Percentiles rank a stretch among this genome's conserved stretches.
These are phyloP conservation scores for Eurytoma californica DNA, from an alignment of 2,888 invertebrate genomes.

Conservation along the genomic window DNA sequence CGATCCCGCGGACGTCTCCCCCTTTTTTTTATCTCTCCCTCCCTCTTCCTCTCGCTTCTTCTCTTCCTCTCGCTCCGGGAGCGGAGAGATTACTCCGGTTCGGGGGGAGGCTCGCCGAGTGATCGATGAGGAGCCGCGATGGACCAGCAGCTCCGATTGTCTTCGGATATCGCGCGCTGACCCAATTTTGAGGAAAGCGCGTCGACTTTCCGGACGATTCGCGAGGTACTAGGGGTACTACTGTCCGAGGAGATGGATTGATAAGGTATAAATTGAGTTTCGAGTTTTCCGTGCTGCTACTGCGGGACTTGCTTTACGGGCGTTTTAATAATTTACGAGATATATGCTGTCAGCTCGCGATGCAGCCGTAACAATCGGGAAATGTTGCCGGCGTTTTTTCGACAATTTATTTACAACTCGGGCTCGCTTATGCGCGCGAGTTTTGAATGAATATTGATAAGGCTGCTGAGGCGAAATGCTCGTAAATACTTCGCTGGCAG, in stretches of 20 bases:
- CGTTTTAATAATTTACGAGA: too few species aligned
- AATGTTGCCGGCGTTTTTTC: not conserved
- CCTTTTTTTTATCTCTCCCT: not conserved
- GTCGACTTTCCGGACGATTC: too few species aligned
- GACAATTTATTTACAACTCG: slow-evolving; percentile 17
- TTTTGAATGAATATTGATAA: slow-evolving; percentile 22
- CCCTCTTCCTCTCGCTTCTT: not conserved
- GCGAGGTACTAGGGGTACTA: too few species aligned
- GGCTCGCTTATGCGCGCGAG: not conserved
- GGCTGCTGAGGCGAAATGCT: not conserved
- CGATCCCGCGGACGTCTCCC: not conserved
- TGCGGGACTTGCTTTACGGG: too few species aligned
- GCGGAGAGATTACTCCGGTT: slow-evolving; percentile 1
- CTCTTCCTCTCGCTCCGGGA: not conserved
- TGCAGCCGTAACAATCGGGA: not conserved
- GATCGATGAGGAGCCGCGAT: too few species aligned
- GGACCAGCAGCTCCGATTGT: too few species aligned
- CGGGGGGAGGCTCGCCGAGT: too few species aligned
- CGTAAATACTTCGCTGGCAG: slow-evolving; percentile 2
- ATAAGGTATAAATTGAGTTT: too few species aligned
- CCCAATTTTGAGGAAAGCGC: not conserved
- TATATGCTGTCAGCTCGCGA: too few species aligned
- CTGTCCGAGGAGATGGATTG: too few species aligned
- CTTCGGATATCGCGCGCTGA: not conserved
- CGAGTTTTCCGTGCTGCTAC: too few species aligned